Base-by-base conservation (phyloP, 1,140 invertebrate genomes). In the Drosophila neocordata region DNA sequence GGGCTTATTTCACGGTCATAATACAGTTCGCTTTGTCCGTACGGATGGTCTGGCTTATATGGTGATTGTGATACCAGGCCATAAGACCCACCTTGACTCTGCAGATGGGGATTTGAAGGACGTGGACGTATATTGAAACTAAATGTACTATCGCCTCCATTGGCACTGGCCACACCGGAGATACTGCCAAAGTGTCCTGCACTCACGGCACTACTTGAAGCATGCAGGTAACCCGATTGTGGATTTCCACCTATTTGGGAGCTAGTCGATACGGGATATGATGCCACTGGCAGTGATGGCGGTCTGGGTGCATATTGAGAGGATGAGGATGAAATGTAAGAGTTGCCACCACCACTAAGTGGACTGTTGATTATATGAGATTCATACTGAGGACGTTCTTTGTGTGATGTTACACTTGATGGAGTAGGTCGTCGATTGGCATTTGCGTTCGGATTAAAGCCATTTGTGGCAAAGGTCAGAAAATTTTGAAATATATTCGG, bases 51-150 rank as follows among this genome's bases (percentile, higher is more conserved):
- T 6, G 82, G 82, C 20, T 63, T 74, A 31, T 76, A 79, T 0
- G 70, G 55, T 0, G 77, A 67, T 7, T 70, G 66, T 4, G 68
- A 35, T 6, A 41, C 60, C 34, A 84, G 18, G 1, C 79, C 88
- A 18, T 90, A 90, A 13, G 61, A 55, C 2, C 60, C 64, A 0
- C 22, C 64, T 2, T 22, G 37, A 35, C 20, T 68, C 18, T 65
- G 68, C 0, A 71, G 79, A 6, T 69, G 61, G 2, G 69, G 60
- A 61, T 88, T 64, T 0, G 79, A 73, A 9, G 89, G 90, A 55
- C 81, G 78, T 3, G 90, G 90, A 12, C 90, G 69, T 62, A 91
- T 91, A 44, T 91, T 91, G 9, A 91, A 91, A 60, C 90, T 91
- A 20, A 91, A 91, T 2, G 72, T 91, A 58, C 88, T 91, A 31